Percentiles rank a stretch among this genome's conserved stretches.
These are phyloP conservation scores for Etheostoma spectabile DNA, from an alignment of 2,113 vertebrate genomes.

Conservation along the genomic window DNA sequence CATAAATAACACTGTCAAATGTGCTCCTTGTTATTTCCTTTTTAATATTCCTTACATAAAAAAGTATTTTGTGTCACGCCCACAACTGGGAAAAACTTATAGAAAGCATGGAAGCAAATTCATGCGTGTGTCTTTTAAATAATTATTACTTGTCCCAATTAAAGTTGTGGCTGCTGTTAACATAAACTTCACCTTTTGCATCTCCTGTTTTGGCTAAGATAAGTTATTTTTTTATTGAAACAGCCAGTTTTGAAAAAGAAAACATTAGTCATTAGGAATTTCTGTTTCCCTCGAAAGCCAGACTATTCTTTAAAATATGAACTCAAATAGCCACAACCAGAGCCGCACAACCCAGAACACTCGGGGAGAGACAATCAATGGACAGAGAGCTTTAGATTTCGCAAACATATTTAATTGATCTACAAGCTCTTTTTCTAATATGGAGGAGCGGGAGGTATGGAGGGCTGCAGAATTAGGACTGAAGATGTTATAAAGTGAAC, in stretches of 20 bases:
- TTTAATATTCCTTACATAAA: neutral
- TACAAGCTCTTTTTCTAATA: neutral
- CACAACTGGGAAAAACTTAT: neutral
- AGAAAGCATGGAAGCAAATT: neutral
- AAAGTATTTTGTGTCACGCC: neutral
- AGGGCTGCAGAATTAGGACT: conserved; percentile 30
- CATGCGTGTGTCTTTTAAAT: neutral
- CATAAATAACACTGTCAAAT: neutral
- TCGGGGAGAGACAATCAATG: neutral
- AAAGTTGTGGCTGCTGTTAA: neutral
- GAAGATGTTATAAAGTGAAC: conserved; percentile 22
- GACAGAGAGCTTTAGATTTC: neutral
- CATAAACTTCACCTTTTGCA: neutral
- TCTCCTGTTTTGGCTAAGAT: neutral
- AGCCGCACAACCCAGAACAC: neutral
- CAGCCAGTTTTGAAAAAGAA: no score
- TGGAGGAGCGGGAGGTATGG: conserved; percentile 20
- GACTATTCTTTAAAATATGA: neutral
- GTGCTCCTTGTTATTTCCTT: neutral
- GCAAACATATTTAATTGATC: conserved; percentile 21
- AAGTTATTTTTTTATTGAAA: neutral
- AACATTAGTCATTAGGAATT: no score
- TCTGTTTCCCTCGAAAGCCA: neutral
- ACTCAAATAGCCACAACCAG: neutral
- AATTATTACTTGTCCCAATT: neutral